Conservation (phyloP, 2,113 vertebrate genomes). For the Psittacara wagleri region DNA sequence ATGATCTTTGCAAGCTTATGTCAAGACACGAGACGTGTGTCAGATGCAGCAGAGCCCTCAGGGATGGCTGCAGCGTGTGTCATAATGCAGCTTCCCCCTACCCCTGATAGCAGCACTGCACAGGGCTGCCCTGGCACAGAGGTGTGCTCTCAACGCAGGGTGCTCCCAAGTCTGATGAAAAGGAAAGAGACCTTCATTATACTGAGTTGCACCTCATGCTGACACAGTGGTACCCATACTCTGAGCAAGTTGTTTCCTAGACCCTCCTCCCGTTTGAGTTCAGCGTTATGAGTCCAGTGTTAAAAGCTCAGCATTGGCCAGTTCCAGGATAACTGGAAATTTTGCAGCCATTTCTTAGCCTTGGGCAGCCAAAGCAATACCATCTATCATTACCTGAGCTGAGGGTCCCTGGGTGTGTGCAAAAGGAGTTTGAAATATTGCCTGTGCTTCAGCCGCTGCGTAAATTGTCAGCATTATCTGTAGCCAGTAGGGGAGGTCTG, state of each 20-base stretch:
- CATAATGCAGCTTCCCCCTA: neutral
- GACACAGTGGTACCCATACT: accelerated
- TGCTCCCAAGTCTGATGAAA: neutral
- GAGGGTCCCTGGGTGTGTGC: conserved; percentile 4
- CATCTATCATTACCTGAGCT: conserved; percentile 6
- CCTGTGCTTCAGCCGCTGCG: conserved; percentile 19
- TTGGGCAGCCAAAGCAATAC: neutral
- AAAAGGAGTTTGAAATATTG: conserved; percentile 44
- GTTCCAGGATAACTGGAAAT: neutral
- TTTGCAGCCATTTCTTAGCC: neutral
- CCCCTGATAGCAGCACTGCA: neutral
- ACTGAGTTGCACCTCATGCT: neutral
- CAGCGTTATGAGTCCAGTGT: neutral
- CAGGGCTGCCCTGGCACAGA: neutral
- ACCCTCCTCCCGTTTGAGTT: neutral
- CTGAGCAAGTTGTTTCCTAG: neutral
- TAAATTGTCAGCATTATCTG: conserved; percentile 11
- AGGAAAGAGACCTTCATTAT: neutral
- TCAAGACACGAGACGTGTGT: neutral
- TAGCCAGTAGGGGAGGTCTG: neutral
- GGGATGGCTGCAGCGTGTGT: neutral
- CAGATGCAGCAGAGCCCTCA: neutral
- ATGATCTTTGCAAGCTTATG: conserved; percentile 14
- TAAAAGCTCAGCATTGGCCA: neutral
- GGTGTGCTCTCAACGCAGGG: neutral